A percentile compares a stretch with the other conserved stretches of the same genome.
Conservation (phyloP, 2,113 vertebrate genomes). For the Jaculus jaculus region DNA sequence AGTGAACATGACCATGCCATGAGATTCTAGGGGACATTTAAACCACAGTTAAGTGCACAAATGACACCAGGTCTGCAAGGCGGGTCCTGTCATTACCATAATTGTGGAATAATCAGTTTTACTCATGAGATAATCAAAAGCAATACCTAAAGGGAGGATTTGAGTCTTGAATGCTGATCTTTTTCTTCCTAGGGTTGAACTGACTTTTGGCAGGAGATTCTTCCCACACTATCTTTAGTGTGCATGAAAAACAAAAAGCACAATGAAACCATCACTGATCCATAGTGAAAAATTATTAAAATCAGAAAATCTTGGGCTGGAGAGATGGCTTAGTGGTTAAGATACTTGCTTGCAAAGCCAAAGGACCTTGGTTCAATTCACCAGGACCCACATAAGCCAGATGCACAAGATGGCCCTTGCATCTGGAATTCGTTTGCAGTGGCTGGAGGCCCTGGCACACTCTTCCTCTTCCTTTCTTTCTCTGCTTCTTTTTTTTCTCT, state of each 20-base stretch:
- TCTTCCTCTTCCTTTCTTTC: no score
- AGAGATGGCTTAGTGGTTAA: no score
- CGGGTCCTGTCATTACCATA: conserved; percentile 46
- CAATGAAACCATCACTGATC: background rate
- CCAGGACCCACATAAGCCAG: no score
- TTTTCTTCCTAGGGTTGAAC: background rate
- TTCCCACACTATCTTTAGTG: background rate
- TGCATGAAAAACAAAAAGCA: background rate
- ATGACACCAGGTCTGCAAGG: conserved; percentile 43
- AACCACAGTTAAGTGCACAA: conserved; percentile 70
- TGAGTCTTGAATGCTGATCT: conserved; percentile 25
- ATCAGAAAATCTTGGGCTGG: conserved; percentile 14
- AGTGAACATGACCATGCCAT: conserved; percentile 12
- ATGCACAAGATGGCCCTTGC: no score
- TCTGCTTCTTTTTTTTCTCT: no score
- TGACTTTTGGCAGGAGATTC: conserved; percentile 41
- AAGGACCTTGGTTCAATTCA: no score
- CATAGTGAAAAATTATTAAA: background rate
- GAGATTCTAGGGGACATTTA: conserved; percentile 68
- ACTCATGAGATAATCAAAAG: conserved; percentile 1
- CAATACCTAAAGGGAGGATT: conserved; percentile 6
- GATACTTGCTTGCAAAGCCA: no score
- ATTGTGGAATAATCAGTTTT: conserved; percentile 56
- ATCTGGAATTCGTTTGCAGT: no score
- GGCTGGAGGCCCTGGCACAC: no score